Evolutionary conservation across 2,888 invertebrate species (phyloP), one percentile per base, ranked within the genome.

Genomic region (Lacanobia oleracea): DNA sequence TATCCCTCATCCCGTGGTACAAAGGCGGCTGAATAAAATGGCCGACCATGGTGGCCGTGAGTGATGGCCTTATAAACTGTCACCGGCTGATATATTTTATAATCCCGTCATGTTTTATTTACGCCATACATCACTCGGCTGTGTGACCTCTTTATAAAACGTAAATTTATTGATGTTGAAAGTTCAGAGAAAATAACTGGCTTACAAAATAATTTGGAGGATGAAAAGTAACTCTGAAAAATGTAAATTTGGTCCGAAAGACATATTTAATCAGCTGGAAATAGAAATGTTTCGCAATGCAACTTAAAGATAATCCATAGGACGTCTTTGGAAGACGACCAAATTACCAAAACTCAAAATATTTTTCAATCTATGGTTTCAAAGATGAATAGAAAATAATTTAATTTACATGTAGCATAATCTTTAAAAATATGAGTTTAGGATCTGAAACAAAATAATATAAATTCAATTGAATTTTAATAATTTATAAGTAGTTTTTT

Each of bases 101-200:
- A 79, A 82, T 76, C 70, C 76, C 53, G 63, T 33, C 79, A 78
- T 64, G 27, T 75, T 82, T 82, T 82, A 82, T 78, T 82, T 72
- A 60, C 57, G 50, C 43, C 43, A 72, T 79, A 70, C 67, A 72
- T 81, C 81, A 81, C 69, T 56, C 37, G 56, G 43, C 12, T 54
- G 18, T 63, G 53, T 45, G 78, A 67, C 60, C 48, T 75, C 68
- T 78, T 70, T 57, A 57, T 69, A 57, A 60, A 65, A 67, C 14
- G 50, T 27, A 12, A 60, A 77, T 57, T 81, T 77, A 67, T 67
- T 73, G 59, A 53, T 10, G 75, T 33, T 67, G 51, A 60, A 67
- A 67, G n/a, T 70, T 79, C 7, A 40, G 27, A 1, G 53, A n/a
- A 54, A 62, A 63, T 43, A 18, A 50, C 12, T 9, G 23, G 51